Conservation (phyloP, 2,888 invertebrate species). For the Ornithoptera alexandrae region DNA sequence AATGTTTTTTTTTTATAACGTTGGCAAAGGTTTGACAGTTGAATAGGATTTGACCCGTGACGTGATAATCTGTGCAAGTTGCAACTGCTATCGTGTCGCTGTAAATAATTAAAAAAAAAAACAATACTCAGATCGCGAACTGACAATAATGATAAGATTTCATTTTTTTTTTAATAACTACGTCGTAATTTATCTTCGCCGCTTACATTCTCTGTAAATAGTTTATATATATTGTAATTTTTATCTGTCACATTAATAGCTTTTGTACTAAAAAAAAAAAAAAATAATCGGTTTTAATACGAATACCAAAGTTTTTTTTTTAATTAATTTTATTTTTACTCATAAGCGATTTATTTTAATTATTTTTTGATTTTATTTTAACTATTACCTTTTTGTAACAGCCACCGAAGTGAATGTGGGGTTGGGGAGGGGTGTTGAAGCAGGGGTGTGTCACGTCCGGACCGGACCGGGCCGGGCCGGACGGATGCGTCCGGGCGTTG, state of each 20-base stretch:
- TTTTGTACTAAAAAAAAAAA: slow-evolving; percentile 71
- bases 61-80: slow-evolving; percentile 30
- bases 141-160: slow-evolving; percentile 75
- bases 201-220: slow-evolving; percentile 67
- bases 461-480: slow-evolving; percentile 29
- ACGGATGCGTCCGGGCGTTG: not conserved
- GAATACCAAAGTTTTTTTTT: slow-evolving; percentile 75
- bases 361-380: slow-evolving; percentile 48
- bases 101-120: slow-evolving; percentile 44
- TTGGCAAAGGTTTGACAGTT: slow-evolving; percentile 19
- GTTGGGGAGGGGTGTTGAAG: too few relatives aligned
- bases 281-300: slow-evolving; percentile 77
- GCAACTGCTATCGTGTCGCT: slow-evolving; percentile 45
- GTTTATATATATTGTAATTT: slow-evolving; percentile 59
- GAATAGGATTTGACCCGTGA: slow-evolving; percentile 24
- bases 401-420: slow-evolving; percentile 33
- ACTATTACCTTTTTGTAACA: slow-evolving; percentile 51
- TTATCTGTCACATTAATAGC: slow-evolving; percentile 61
- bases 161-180: slow-evolving; percentile 51
- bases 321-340: slow-evolving; percentile 71
- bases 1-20: too few relatives aligned
- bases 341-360: slow-evolving; percentile 66
- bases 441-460: not conserved
- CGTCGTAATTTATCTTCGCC: slow-evolving; percentile 56
- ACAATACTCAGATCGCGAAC: slow-evolving; percentile 76